Evolutionary conservation across 1,140 invertebrate genomes (phyloP).

Genomic region (Patella vulgata): DNA sequence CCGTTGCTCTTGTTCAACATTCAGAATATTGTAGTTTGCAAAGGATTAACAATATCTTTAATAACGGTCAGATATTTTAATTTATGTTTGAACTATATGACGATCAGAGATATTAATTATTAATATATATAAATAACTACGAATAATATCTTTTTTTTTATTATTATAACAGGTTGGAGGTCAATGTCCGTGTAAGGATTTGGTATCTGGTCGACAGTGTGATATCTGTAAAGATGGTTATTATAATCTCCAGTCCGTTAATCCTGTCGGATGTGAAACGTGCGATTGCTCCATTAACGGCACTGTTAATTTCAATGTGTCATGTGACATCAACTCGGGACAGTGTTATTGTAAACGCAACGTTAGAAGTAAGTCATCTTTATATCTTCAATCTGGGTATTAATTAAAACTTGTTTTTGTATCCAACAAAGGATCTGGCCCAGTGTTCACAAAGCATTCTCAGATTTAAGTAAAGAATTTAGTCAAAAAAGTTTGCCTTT

Average conservation of each 20-base stretch:
- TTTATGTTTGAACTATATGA: no score
- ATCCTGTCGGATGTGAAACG: conserved; percentile 72
- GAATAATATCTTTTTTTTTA: no score
- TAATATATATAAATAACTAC: no score
- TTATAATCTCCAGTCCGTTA: conserved; percentile 90
- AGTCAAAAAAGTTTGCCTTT: no score
- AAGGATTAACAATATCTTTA: no score
- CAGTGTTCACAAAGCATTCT: no score
- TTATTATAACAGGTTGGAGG: conserved; percentile 75
- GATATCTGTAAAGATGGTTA: conserved; percentile 87
- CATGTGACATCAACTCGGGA: conserved; percentile 54
- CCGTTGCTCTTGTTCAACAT: no score
- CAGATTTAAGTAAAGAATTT: no score
- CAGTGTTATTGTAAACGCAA: conserved; percentile 64
- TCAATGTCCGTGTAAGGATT: conserved; percentile 92
- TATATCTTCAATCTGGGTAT: no score
- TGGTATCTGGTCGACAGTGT: conserved; percentile 92
- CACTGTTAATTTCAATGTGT: conserved; percentile 69
- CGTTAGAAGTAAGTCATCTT: conserved; percentile 72
- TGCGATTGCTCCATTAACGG: conserved; percentile 60
- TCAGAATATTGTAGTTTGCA: no score
- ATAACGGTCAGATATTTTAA: no score
- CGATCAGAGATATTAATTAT: no score
- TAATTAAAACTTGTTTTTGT: neutral
- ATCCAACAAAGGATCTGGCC: neutral